These are phyloP conservation scores for Mylabris phalerata DNA, from an alignment of 1,140 invertebrate species.

Conservation along the genomic window DNA sequence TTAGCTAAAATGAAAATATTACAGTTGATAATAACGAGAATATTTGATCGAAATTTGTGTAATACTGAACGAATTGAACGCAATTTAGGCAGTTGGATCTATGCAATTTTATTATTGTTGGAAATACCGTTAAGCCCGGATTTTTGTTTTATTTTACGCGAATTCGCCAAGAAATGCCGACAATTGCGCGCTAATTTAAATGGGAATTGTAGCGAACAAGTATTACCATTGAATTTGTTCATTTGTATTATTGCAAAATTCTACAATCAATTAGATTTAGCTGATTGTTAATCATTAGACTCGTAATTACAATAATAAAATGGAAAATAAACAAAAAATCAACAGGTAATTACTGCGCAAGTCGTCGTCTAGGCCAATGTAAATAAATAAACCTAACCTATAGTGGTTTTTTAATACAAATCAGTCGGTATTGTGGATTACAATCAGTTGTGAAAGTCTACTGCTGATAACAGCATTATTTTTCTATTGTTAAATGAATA, in stretches of 20 bases:
- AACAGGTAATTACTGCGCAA: too few species aligned
- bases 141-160: constrained; percentile 33
- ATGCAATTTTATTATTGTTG: constrained; percentile 37
- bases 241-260: constrained; percentile 40
- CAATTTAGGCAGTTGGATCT: constrained; percentile 37
- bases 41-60: constrained; percentile 22
- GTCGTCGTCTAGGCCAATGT: too few species aligned
- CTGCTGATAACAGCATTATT: too few species aligned
- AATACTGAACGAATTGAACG: constrained; percentile 19
- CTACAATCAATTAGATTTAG: constrained; percentile 41
- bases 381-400: too few species aligned
- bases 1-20: constrained; percentile 33
- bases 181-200: constrained; percentile 33
- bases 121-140: constrained; percentile 39
- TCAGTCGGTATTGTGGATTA: too few species aligned
- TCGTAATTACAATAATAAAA: too few species aligned
- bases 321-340: too few species aligned
- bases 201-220: constrained; percentile 20
- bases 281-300: constrained; percentile 21
- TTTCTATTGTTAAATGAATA: too few species aligned
- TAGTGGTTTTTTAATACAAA: too few species aligned
- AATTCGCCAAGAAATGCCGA: constrained; percentile 39
- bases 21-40: constrained; percentile 25
- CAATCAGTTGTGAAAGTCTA: too few species aligned
- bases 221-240: constrained; percentile 38